phyloP scores from a whole-genome alignment of 2,113 vertebrate species.

The Colistium nudipinnis region DNA sequence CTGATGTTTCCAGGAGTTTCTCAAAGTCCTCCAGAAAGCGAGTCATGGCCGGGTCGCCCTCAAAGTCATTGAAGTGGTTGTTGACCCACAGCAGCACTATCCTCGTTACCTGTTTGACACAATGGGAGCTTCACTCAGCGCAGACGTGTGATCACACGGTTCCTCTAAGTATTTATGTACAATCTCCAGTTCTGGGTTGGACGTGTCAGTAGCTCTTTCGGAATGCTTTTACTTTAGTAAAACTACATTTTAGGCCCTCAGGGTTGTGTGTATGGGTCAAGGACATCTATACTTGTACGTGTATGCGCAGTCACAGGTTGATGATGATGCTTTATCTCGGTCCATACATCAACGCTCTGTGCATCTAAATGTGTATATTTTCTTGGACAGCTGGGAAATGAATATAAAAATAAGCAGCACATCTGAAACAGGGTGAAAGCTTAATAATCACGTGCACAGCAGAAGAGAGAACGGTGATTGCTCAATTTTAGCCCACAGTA shows the following conservation, averaged over 20 bases:
- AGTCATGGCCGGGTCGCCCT: constrained; percentile 94
- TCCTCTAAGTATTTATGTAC: not conserved
- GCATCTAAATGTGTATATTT: too few relatives aligned
- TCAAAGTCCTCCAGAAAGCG: constrained; percentile 96
- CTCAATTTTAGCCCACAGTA: constrained; percentile 3
- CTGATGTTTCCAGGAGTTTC: constrained; percentile 89
- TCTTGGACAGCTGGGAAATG: not conserved
- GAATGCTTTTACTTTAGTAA: too few relatives aligned
- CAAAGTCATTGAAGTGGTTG: constrained; percentile 99
- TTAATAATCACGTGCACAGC: constrained; percentile 16
- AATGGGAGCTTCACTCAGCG: not conserved
- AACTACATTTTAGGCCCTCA: not conserved
- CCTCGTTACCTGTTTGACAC: constrained; percentile 87
- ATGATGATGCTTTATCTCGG: too few relatives aligned
- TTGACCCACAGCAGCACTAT: constrained; percentile 97
- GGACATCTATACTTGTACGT: constrained; percentile 12
- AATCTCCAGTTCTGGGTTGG: not conserved
- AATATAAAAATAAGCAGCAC: not conserved
- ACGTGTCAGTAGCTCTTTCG: too few relatives aligned
- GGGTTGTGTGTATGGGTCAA: not conserved
- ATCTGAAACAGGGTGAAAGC: constrained; percentile 8
- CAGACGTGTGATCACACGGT: not conserved
- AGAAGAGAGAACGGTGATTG: constrained; percentile 11
- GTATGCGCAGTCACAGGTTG: too few relatives aligned
- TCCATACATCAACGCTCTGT: too few relatives aligned